Percentiles rank a stretch among this genome's conserved stretches.
These are phyloP conservation scores for Pseudanteris insignis DNA, from an alignment of 2,888 invertebrate species.

Conservation along the genomic window DNA sequence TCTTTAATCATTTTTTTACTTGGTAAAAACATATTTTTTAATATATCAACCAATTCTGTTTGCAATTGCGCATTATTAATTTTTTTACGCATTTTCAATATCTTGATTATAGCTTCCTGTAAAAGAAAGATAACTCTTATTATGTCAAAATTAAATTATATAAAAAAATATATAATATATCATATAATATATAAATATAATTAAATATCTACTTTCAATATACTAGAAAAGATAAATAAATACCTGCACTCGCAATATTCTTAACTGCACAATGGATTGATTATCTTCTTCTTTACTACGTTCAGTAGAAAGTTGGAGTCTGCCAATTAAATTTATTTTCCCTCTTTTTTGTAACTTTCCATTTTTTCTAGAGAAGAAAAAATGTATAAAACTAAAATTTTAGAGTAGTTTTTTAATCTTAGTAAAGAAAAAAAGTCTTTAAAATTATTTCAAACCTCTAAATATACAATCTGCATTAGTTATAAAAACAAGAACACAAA, in stretches of 20 bases:
- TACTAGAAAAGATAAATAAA: neutral
- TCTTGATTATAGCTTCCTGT: conserved; percentile 98
- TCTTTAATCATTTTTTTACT: conserved; percentile 99
- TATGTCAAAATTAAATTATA: neutral
- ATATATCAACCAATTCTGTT: conserved; percentile 95
- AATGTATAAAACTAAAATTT: neutral
- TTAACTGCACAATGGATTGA: conserved; percentile 95
- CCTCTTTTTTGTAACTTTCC: conserved; percentile 94
- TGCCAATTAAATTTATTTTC: conserved; percentile 94
- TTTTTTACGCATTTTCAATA: conserved; percentile 96
- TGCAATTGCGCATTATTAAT: conserved; percentile 95
- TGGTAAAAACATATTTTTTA: conserved; percentile 99
- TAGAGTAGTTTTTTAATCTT: neutral
- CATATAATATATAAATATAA: too few relatives aligned
- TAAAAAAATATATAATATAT: conserved; percentile 2
- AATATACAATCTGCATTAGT: too few relatives aligned
- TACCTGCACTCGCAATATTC: conserved; percentile 86
- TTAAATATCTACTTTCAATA: neutral
- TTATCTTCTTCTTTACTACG: conserved; percentile 96
- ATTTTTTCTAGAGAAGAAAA: conserved; percentile 77
- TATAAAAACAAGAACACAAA: conserved; percentile 1
- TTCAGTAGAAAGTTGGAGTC: conserved; percentile 94
- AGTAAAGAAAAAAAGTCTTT: too few relatives aligned
- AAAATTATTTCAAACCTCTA: too few relatives aligned
- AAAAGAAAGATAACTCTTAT: conserved; percentile 10